phyloP scores from a whole-genome alignment of 2,888 invertebrate species.

The Xylota sylvarum region DNA sequence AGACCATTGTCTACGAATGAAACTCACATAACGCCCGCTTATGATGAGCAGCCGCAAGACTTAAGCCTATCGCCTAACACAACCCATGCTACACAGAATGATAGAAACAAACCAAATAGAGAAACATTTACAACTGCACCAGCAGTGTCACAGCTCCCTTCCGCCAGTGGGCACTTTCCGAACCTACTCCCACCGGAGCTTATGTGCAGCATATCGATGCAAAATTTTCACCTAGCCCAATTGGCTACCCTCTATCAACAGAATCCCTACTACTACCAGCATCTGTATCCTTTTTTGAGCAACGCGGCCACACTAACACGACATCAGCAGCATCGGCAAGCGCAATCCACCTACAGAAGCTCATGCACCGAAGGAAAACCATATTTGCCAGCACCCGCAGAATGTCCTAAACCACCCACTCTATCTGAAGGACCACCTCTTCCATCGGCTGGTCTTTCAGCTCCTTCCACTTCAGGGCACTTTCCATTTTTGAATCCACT shows the following conservation, averaged over 20 bases:
- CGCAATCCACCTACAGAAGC: conserved; percentile 19
- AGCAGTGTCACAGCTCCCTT: background rate
- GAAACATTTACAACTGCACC: conserved; percentile 11
- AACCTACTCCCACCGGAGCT: conserved; percentile 65
- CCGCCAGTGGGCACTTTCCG: conserved; percentile 6
- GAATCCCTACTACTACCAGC: conserved; percentile 78
- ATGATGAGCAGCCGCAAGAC: conserved; percentile 70
- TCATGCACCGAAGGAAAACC: conserved; percentile 26
- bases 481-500: conserved; percentile 44
- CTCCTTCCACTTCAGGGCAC: background rate
- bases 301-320: conserved; percentile 26
- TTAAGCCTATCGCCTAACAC: conserved; percentile 39
- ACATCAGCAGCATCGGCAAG: conserved; percentile 49
- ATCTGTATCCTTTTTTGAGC: conserved; percentile 48
- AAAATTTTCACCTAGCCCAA: conserved; percentile 79
- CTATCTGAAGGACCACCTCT: conserved; percentile 3
- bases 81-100: background rate
- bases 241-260: conserved; percentile 79
- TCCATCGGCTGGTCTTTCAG: background rate
- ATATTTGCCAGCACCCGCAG: background rate
- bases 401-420: conserved; percentile 8
- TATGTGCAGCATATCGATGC: conserved; percentile 78
- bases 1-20: conserved; percentile 1
- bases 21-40: background rate
- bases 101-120: background rate